A percentile compares a stretch with the other conserved stretches of the same genome.
Evolutionary conservation across 2,113 vertebrate species (phyloP).

Genomic region (Anhinga rufa): DNA sequence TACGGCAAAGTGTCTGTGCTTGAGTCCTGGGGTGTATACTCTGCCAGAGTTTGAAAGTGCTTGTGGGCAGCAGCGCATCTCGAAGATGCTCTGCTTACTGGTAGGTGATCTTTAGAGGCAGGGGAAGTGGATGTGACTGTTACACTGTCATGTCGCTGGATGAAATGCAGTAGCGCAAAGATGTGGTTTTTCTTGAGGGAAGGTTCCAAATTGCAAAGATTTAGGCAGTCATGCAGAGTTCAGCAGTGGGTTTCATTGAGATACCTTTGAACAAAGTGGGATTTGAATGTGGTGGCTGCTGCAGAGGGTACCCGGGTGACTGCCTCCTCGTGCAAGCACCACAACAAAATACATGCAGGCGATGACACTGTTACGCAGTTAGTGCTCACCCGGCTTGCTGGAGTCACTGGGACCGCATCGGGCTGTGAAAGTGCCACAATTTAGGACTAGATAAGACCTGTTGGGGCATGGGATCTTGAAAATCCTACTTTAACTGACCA

Average conservation of each 20-base stretch:
- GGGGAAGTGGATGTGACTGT: neutral
- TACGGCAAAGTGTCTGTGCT: neutral
- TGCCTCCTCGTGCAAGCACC: neutral
- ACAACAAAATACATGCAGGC: rapidly evolving
- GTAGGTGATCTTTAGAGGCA: neutral
- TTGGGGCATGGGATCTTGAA: rapidly evolving
- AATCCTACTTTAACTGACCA: neutral
- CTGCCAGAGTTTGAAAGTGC: neutral
- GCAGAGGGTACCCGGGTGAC: neutral
- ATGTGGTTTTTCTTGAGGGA: neutral
- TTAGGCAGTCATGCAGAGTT: neutral
- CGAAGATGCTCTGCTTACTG: neutral
- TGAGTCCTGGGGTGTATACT: neutral
- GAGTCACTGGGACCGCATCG: rapidly evolving
- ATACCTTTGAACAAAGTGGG: neutral
- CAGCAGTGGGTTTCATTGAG: neutral
- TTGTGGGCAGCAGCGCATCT: neutral
- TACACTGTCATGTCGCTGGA: neutral
- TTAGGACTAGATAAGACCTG: neutral
- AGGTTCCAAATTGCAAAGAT: neutral
- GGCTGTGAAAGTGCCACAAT: neutral
- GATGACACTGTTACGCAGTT: rapidly evolving
- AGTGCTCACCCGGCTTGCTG: neutral
- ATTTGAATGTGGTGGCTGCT: neutral
- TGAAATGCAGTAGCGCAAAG: neutral